phyloP scores from a whole-genome alignment of 2,888 invertebrate species.

The Netelia melanura region DNA sequence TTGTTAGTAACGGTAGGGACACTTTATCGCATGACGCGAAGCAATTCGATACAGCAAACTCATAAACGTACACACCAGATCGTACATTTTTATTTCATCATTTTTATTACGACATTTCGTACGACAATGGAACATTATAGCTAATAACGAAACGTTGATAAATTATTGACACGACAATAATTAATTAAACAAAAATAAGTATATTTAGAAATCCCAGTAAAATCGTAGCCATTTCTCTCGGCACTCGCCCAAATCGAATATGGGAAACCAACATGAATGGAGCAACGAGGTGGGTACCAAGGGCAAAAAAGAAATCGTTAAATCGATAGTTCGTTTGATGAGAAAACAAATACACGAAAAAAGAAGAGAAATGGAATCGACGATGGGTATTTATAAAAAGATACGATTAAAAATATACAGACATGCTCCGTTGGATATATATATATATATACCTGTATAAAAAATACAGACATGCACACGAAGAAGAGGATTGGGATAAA shows the following conservation, averaged over 20 bases:
- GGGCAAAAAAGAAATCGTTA: slow-evolving; percentile 18
- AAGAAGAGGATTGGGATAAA: slow-evolving; percentile 41
- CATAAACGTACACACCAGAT: no score
- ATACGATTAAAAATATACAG: slow-evolving; percentile 27
- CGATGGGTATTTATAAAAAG: slow-evolving; percentile 43
- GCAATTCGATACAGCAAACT: no score
- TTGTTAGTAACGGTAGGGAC: no score
- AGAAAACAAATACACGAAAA: slow-evolving; percentile 34
- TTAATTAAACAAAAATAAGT: no score
- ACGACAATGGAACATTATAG: no score
- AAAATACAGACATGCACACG: background rate
- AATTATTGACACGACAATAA: background rate
- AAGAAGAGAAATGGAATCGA: slow-evolving; percentile 33
- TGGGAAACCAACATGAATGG: background rate
- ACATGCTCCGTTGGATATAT: background rate
- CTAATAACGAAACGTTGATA: no score
- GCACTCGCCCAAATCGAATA: background rate
- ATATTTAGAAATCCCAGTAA: background rate
- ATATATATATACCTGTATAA: background rate
- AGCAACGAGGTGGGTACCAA: background rate
- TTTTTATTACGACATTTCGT: no score
- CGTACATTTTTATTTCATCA: no score
- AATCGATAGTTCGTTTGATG: slow-evolving; percentile 43
- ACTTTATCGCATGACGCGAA: no score
- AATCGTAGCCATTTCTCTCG: background rate